These are phyloP conservation scores for Atherinomorus stipes DNA, from an alignment of 2,113 vertebrate species.

Conservation along the genomic window DNA sequence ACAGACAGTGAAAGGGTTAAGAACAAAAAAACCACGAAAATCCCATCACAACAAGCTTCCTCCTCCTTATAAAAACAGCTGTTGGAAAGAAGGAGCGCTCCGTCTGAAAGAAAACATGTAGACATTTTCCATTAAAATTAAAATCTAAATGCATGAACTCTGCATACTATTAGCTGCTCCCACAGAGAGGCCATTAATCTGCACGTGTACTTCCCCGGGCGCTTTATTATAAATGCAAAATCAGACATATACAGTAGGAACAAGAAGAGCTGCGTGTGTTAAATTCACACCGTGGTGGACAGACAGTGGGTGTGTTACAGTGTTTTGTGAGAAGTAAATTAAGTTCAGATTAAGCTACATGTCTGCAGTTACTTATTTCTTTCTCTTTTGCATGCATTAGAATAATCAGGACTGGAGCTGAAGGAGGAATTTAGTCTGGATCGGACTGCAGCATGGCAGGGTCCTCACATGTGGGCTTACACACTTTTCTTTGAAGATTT, in stretches of 20 bases:
- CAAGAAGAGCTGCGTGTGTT: constrained; percentile 1
- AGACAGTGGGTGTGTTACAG: too few relatives aligned
- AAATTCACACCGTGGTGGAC: too few relatives aligned
- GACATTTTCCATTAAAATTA: constrained; percentile 27
- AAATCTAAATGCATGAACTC: constrained; percentile 41
- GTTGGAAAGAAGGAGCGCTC: neutral
- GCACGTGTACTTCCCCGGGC: constrained; percentile 42
- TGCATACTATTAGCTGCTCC: constrained; percentile 40
- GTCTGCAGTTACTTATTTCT: neutral
- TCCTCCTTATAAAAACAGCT: neutral
- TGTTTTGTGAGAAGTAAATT: too few relatives aligned
- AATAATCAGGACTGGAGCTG: neutral
- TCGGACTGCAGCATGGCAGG: constrained; percentile 21
- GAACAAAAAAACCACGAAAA: too few relatives aligned
- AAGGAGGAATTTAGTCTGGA: constrained; percentile 7
- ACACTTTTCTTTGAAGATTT: constrained; percentile 60
- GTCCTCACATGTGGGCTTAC: constrained; percentile 37
- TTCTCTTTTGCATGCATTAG: neutral
- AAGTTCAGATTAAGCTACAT: neutral
- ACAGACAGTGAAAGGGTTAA: too few relatives aligned
- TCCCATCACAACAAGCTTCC: too few relatives aligned
- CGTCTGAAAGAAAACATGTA: constrained; percentile 19
- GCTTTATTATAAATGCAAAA: constrained; percentile 16
- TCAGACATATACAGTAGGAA: too few relatives aligned
- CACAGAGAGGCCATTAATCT: constrained; percentile 57